Conservation (phyloP, 2,113 vertebrate species). For the Rhadina sibilatrix region DNA sequence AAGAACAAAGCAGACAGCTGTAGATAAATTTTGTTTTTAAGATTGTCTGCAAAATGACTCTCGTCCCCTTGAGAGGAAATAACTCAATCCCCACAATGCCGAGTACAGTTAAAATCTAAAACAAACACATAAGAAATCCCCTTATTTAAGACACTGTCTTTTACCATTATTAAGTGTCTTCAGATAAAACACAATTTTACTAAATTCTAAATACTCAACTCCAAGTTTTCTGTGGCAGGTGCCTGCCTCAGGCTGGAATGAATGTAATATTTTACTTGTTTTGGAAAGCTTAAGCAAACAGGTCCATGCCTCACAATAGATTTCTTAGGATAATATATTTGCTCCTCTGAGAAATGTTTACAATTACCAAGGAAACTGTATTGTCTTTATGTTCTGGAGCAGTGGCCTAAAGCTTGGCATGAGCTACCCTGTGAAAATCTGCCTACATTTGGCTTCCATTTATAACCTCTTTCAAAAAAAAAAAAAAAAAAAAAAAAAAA, state of each 20-base stretch:
- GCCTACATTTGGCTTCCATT: background rate
- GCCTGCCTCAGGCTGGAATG: background rate
- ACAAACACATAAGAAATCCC: background rate
- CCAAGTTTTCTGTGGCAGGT: background rate
- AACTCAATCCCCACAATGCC: background rate
- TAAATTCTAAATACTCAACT: background rate
- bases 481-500: background rate
- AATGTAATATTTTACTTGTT: background rate
- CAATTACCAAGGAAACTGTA: background rate
- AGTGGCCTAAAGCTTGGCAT: background rate
- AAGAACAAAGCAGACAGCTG: background rate
- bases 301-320: background rate
- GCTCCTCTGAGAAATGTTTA: background rate
- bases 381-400: background rate
- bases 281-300: background rate
- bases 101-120: background rate
- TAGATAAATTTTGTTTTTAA: slow-evolving; percentile 25
- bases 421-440: background rate
- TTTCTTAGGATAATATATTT: background rate
- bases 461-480: background rate
- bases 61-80: slow-evolving; percentile 22
- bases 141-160: background rate
- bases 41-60: background rate
- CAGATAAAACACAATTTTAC: background rate
- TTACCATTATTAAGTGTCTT: background rate